phyloP scores from a whole-genome alignment of 1,140 invertebrate genomes.

The Brachionus asplanchnoidis region DNA sequence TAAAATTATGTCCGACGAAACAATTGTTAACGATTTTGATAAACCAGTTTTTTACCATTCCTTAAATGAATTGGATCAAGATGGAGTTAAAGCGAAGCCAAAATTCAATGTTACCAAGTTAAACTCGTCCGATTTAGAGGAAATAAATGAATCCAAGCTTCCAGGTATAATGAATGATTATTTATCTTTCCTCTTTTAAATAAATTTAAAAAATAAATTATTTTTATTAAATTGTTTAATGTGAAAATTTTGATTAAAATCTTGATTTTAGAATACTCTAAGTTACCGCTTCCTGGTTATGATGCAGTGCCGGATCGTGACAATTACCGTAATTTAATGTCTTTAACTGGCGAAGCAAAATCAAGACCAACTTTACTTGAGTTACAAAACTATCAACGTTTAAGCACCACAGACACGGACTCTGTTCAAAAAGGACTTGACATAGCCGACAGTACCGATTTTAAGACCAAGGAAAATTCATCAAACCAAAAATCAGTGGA shows the following conservation, averaged over 20 bases:
- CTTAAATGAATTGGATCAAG: slow-evolving; percentile 6
- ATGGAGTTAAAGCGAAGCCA: not conserved
- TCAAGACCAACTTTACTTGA: slow-evolving; percentile 83
- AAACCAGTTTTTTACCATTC: not conserved
- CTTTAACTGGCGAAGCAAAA: slow-evolving; percentile 72
- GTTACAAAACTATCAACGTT: slow-evolving; percentile 64
- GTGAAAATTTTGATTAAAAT: not conserved
- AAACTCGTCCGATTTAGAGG: not conserved
- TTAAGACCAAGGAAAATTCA: not conserved
- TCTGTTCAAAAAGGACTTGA: not conserved
- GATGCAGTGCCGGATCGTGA: slow-evolving; percentile 83
- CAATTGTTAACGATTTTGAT: not conserved
- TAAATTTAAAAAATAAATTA: not conserved
- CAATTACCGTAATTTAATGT: slow-evolving; percentile 88
- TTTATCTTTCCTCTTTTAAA: not conserved
- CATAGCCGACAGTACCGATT: not conserved
- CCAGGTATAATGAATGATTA: not conserved
- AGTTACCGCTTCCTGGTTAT: not conserved
- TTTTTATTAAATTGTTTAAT: too few relatives aligned
- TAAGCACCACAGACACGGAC: slow-evolving; percentile 7
- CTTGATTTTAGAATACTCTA: not conserved
- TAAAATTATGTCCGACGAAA: not conserved
- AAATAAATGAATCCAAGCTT: not conserved
- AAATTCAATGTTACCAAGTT: slow-evolving; percentile 28
- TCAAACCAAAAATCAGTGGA: not conserved